Conservation (phyloP, 2,113 vertebrate genomes). For the Gambusia holbrooki region DNA sequence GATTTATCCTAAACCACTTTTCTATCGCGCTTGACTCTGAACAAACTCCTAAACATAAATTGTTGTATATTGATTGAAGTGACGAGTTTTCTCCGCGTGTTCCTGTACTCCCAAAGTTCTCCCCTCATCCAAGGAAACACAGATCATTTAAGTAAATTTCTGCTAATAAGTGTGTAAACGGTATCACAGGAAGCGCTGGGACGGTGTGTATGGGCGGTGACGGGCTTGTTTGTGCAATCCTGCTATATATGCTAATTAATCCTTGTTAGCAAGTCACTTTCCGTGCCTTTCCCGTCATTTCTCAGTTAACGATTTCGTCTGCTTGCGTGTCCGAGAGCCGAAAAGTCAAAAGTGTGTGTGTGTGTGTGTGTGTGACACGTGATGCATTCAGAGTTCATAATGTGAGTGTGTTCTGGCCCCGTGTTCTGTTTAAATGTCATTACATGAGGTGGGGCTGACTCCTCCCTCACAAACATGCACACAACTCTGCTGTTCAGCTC, state of each 20-base stretch:
- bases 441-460: slow-evolving; percentile 28
- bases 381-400: slow-evolving; percentile 36
- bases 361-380: neutral
- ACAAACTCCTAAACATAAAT: neutral
- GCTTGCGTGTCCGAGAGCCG: neutral
- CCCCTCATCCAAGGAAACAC: neutral
- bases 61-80: too few species aligned
- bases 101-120: neutral
- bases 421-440: slow-evolving; percentile 57
- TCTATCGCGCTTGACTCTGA: neutral
- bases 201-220: slow-evolving; percentile 53
- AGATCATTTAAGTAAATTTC: neutral
- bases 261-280: slow-evolving; percentile 21
- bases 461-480: slow-evolving; percentile 12
- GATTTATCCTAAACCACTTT: neutral
- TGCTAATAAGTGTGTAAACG: neutral
- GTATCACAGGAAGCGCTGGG: slow-evolving; percentile 15
- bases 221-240: slow-evolving; percentile 45
- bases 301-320: slow-evolving; percentile 7
- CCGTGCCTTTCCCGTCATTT: slow-evolving; percentile 13
- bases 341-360: neutral
- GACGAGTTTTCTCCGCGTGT: too few species aligned
- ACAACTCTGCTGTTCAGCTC: slow-evolving; percentile 27
- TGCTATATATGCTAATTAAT: slow-evolving; percentile 59
- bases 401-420: slow-evolving; percentile 43